Base-by-base conservation (phyloP, 2,888 invertebrate genomes). In the Perithous albicinctus region DNA sequence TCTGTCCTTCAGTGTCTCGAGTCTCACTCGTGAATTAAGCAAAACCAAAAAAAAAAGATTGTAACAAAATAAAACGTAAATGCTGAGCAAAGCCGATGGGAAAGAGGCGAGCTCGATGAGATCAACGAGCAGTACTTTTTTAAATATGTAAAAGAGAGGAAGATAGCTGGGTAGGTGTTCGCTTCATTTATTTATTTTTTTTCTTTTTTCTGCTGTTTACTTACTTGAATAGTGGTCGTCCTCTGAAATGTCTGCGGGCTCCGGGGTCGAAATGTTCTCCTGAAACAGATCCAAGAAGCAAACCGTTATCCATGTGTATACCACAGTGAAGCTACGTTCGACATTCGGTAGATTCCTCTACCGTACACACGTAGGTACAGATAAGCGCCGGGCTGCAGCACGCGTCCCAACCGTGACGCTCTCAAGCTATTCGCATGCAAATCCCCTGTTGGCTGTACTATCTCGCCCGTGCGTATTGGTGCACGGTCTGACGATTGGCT, bases 151-250 rank as follows among this genome's bases (percentile, higher is more conserved):
- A 77, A 73, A 80, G 46, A 48, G 20, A 56, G 74, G 59, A 82
- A 73, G 70, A 51, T 51, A 67, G 56, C 59, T 48, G 35, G 43
- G 26, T 38, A 35, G 15, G 38, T 56, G 8, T 12, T 54, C 46
- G 10, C 15, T 7, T 29, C 15, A 46, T 61, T n/a, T 20, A 72
- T 75, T 79, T 84, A 78, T 78, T 74, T 78, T 83, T 54, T 43
- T 66, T 15, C 29, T 32, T 75, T 32, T 38, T 59, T 18, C 29
- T 75, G 12, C 26, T 20, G 43, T 83, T 83, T 87, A 87, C 95
- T 95, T 93, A 96, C 96, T 95, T 90, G 95, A 94, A 90, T 94
- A 96, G 88, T 95, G 95, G 87, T 96, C 96, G 85, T 96, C 96
- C 86, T 96, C 96, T 86, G 94, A 95, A 92, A 95, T 95, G 87